Conservation (phyloP, 2,113 vertebrate genomes). For the Phainopepla nitens region DNA sequence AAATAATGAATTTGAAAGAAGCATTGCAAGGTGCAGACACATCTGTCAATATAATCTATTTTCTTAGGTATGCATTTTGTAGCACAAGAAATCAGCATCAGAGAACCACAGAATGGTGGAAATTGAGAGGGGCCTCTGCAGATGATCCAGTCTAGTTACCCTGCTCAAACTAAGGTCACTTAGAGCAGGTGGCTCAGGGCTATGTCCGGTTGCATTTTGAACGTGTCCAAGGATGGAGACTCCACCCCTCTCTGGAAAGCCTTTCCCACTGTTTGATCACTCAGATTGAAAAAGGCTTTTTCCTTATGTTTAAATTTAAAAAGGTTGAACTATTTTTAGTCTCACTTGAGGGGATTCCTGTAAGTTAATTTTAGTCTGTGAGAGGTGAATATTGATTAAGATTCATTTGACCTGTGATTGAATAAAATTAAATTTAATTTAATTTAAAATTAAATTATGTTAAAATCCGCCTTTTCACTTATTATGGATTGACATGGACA, state of each 20-base stretch:
- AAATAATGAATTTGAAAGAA: neutral
- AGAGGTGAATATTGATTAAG: neutral
- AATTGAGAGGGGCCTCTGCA: neutral
- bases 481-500: neutral
- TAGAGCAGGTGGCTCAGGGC: neutral
- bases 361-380: neutral
- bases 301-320: neutral
- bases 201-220: neutral
- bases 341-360: neutral
- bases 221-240: neutral
- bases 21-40: neutral
- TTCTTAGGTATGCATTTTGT: neutral
- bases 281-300: neutral
- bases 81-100: neutral
- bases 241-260: neutral
- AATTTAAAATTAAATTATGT: too few species aligned
- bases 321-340: neutral
- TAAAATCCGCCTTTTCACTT: neutral
- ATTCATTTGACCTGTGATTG: neutral
- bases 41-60: neutral
- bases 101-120: neutral
- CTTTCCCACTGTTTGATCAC: neutral
- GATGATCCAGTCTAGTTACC: neutral
- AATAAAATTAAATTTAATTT: neutral
- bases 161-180: neutral